Conservation (phyloP, 2,113 vertebrate genomes). For the Tinamus guttatus region DNA sequence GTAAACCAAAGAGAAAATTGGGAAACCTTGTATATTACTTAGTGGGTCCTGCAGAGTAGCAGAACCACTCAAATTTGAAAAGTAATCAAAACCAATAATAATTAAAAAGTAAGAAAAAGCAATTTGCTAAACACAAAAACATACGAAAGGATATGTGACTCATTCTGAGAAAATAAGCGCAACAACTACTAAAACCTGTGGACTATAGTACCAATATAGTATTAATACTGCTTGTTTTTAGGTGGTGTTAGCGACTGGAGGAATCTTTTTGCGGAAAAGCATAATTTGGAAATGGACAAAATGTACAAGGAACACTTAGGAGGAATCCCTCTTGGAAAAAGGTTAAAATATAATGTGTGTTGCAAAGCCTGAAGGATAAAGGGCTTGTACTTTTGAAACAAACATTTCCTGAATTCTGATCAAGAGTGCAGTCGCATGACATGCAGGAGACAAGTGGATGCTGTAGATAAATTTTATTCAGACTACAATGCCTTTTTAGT, state of each 20-base stretch:
- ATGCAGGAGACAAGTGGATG: background rate
- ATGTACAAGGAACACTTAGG: constrained; percentile 61
- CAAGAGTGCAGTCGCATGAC: background rate
- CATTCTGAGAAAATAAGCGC: background rate
- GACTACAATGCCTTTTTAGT: background rate
- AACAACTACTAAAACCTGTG: background rate
- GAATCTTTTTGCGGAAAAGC: constrained; percentile 73
- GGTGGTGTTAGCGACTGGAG: constrained; percentile 70
- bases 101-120: background rate
- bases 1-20: background rate
- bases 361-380: constrained; percentile 54
- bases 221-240: background rate
- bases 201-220: background rate
- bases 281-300: constrained; percentile 67
- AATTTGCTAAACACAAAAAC: background rate
- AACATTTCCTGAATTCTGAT: background rate
- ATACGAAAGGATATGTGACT: background rate
- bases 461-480: background rate
- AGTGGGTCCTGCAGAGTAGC: background rate
- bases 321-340: constrained; percentile 67
- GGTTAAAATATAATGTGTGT: constrained; percentile 57
- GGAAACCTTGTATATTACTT: background rate
- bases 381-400: background rate
- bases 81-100: background rate
- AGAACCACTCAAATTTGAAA: background rate